A percentile compares a stretch with the other conserved stretches of the same genome.
phyloP scores from a whole-genome alignment of 1,140 invertebrate genomes.

The Drosophila oshimai region DNA sequence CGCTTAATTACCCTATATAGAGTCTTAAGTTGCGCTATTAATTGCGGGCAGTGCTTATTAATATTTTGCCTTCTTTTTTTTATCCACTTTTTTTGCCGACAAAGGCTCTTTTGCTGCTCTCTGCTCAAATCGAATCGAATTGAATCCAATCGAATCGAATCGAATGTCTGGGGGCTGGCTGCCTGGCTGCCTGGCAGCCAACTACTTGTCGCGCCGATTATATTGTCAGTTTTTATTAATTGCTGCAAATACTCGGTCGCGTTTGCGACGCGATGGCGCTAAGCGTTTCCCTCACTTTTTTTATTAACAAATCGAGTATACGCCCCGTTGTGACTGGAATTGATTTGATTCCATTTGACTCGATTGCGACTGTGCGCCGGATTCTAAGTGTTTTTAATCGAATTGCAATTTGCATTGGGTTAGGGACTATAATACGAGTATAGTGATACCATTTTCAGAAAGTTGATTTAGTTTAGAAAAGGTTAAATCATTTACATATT shows the following conservation, averaged over 20 bases:
- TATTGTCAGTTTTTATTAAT: conserved; percentile 81
- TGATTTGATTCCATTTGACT: conserved; percentile 62
- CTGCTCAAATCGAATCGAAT: not conserved
- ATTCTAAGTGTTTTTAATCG: conserved; percentile 47
- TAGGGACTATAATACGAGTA: not conserved
- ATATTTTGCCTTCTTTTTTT: conserved; percentile 65
- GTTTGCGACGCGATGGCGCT: conserved; percentile 56
- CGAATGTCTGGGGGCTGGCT: conserved; percentile 67
- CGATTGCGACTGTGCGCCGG: conserved; percentile 23
- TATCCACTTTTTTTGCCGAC: conserved; percentile 44
- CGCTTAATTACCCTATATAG: conserved; percentile 81
- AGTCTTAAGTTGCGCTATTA: conserved; percentile 81
- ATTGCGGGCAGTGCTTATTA: conserved; percentile 80
- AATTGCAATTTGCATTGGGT: conserved; percentile 45
- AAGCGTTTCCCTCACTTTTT: conserved; percentile 44
- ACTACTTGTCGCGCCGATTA: conserved; percentile 79
- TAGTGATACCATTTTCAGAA: not conserved
- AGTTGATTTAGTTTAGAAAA: not conserved
- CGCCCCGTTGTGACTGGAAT: conserved; percentile 70
- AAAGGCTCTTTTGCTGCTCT: conserved; percentile 53
- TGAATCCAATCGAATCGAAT: not conserved
- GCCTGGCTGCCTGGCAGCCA: conserved; percentile 76
- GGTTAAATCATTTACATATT: not conserved
- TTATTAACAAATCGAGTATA: conserved; percentile 66
- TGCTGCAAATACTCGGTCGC: conserved; percentile 71